A percentile compares a stretch with the other conserved stretches of the same genome.
These are phyloP conservation scores for Pseudochromis fuscus DNA, from an alignment of 2,797 vertebrate genomes.

Conservation along the genomic window DNA sequence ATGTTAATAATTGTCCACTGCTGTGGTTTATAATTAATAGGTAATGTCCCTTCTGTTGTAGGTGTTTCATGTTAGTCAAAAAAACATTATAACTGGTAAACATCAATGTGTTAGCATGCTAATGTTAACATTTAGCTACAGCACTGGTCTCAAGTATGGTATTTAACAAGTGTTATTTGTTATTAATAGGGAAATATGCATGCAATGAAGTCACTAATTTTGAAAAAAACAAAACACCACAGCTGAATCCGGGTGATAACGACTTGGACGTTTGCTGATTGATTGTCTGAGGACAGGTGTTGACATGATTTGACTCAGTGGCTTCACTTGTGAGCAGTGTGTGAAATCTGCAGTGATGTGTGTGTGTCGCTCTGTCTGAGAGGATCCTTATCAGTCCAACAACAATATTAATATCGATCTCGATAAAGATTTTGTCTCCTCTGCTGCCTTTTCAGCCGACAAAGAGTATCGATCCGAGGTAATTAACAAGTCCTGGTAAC, in stretches of 20 bases:
- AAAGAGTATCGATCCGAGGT: background rate
- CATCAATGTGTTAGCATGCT: background rate
- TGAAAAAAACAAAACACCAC: background rate
- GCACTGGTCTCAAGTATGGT: too few relatives aligned
- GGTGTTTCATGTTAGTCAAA: background rate
- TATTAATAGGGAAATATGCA: background rate
- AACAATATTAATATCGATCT: background rate
- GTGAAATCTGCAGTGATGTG: constrained; percentile 34
- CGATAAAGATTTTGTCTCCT: background rate
- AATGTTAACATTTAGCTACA: background rate
- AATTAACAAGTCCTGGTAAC: background rate
- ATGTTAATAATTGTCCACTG: background rate
- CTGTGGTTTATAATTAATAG: background rate
- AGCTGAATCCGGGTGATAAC: background rate
- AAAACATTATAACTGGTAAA: background rate
- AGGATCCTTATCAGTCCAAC: background rate
- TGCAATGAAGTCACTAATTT: background rate
- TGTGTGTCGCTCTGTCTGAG: constrained; percentile 3
- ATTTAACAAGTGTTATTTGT: background rate
- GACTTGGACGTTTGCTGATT: background rate
- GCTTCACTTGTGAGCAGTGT: background rate
- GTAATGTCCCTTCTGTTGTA: background rate
- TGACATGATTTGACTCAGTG: constrained; percentile 1
- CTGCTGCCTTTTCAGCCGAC: background rate
- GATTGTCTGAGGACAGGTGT: background rate